Evolutionary conservation across 1,140 invertebrate genomes (phyloP), one percentile per base, ranked within the genome.

Genomic region (Papilio xuthus): DNA sequence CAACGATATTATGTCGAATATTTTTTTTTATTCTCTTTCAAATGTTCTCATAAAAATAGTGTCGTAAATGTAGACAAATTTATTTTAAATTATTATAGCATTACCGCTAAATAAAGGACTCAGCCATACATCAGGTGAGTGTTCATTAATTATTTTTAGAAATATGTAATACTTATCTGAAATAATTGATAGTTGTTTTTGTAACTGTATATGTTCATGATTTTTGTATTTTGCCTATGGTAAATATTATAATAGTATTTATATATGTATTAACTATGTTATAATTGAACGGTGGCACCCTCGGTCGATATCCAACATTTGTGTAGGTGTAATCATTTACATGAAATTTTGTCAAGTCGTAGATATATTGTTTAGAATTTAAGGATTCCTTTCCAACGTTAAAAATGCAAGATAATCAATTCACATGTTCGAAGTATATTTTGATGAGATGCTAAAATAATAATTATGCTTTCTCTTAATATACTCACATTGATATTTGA

Each of bases 281-380:
- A 50, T 41, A 23, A 50, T 47, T 78, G 41, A 41, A 15, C 18
- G n/a, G 42, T 53, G 28, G 37, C 79, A 81, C 77, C 76, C 82
- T 83, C 79, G 71, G 81, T 84, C 79, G 85, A 80, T 71, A 74
- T 77, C 71, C 13, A 26, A 77, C 78, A 72, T 67, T 42, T 82
- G 88, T 85, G 89, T 90, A 87, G 89, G 89, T 83, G 88, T 82
- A 82, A 76, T 81, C 82, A 80, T 84, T 90, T 80, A 60, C 56
- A 76, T 63, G 32, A 42, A 42, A 37, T 63, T 76, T 37, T 63
- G 74, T 23, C 53, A n/a, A 53, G 32, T 18, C 56, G 18, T 63
- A 63, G 26, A 23, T 41, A 41, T 76, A 56, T 53, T 41, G 15
- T 63, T 73, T 47, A 6, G 26, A 23, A n/a, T 56, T 63, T 42